phyloP scores from a whole-genome alignment of 2,797 vertebrate genomes.

The Bovichtus diacanthus region DNA sequence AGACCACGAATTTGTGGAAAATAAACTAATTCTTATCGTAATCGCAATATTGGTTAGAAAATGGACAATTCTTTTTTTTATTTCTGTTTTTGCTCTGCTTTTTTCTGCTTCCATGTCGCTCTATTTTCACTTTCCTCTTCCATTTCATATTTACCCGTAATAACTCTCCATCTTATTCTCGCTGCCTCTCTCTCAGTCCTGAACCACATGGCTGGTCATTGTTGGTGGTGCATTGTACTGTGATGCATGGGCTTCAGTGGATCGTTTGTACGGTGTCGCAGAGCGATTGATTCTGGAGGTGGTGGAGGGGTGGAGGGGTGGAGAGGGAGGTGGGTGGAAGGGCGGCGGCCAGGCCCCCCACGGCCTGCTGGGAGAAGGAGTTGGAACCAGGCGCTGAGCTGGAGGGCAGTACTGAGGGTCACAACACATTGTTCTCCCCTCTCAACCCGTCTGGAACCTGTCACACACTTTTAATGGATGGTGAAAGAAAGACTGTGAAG shows the following conservation, averaged over 20 bases:
- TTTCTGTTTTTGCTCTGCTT: background rate
- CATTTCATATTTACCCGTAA: slow-evolving; percentile 34
- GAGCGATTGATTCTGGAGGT: slow-evolving; percentile 86
- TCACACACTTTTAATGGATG: slow-evolving; percentile 84
- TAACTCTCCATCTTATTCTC: slow-evolving; percentile 54
- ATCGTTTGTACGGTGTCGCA: slow-evolving; percentile 88
- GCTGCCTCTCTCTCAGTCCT: slow-evolving; percentile 39
- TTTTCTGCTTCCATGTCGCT: background rate
- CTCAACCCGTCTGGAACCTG: slow-evolving; percentile 79
- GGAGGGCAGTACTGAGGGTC: slow-evolving; percentile 86
- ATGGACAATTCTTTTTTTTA: too few species aligned
- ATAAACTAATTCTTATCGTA: background rate
- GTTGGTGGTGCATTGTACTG: slow-evolving; percentile 72
- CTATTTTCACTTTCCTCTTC: slow-evolving; percentile 40
- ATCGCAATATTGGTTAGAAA: background rate
- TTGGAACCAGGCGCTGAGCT: slow-evolving; percentile 81
- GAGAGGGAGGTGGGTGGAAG: slow-evolving; percentile 63
- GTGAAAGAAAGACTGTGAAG: slow-evolving; percentile 70
- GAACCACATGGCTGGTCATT: slow-evolving; percentile 68
- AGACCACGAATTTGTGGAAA: background rate
- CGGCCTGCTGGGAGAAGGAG: slow-evolving; percentile 82
- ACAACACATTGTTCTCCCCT: slow-evolving; percentile 85
- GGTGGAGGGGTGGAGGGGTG: slow-evolving; percentile 68
- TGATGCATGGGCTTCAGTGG: slow-evolving; percentile 82
- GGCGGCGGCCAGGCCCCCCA: slow-evolving; percentile 80